Evolutionary conservation across 2,888 invertebrate genomes (phyloP).

Genomic region (Lasioglossum morio): DNA sequence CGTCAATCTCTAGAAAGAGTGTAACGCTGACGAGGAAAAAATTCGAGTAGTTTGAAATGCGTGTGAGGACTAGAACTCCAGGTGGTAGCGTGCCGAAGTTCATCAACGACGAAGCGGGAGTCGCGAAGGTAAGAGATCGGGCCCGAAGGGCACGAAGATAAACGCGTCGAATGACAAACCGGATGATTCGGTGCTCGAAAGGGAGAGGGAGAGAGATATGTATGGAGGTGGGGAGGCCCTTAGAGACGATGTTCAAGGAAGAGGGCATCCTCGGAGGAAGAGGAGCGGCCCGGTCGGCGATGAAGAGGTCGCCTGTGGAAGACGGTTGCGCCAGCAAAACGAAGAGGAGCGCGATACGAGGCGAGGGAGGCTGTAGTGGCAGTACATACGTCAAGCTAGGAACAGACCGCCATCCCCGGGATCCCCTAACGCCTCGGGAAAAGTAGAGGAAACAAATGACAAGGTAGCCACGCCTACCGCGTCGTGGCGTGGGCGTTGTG

Average conservation of each 20-base stretch:
- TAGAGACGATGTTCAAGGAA: background rate
- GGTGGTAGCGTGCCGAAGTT: background rate
- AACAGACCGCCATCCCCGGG: constrained; percentile 76
- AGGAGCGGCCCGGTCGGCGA: constrained; percentile 32
- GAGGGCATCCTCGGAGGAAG: background rate
- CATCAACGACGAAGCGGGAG: constrained; percentile 9
- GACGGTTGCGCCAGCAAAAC: constrained; percentile 55
- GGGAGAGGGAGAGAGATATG: background rate
- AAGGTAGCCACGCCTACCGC: constrained; percentile 79
- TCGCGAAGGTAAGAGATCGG: constrained; percentile 6
- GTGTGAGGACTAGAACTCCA: no score
- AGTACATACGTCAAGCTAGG: constrained; percentile 78
- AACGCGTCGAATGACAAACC: constrained; percentile 54
- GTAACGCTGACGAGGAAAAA: no score
- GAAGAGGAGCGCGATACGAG: constrained; percentile 63
- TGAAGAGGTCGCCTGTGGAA: constrained; percentile 50
- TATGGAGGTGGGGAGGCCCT: constrained; percentile 18
- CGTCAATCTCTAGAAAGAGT: no score
- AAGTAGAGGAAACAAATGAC: constrained; percentile 81
- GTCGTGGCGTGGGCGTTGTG: constrained; percentile 78
- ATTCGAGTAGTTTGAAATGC: no score
- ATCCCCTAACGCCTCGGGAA: constrained; percentile 72
- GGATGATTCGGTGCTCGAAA: constrained; percentile 36
- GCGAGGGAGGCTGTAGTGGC: constrained; percentile 68
- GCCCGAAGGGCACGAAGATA: constrained; percentile 28